Evolutionary conservation across 1,140 invertebrate genomes (phyloP).

Genomic region (Drosophila insularis): DNA sequence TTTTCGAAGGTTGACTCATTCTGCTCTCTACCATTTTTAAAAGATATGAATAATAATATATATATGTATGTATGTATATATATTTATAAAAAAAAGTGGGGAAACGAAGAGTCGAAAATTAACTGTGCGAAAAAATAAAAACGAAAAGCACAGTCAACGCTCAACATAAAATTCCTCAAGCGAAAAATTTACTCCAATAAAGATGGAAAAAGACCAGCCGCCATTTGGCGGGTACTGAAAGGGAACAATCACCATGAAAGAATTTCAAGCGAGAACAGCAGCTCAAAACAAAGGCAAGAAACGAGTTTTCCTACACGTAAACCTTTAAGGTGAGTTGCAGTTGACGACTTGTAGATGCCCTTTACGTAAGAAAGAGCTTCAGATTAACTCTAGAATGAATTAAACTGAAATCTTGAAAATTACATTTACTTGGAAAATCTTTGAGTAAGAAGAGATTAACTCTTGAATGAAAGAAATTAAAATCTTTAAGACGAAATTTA

Average conservation of each 20-base stretch:
- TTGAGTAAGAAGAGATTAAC: no score
- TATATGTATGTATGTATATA: neutral
- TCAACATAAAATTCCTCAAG: slow-evolving; percentile 75
- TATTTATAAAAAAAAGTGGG: neutral
- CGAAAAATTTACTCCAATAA: slow-evolving; percentile 77
- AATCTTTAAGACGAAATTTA: no score
- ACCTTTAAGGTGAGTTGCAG: slow-evolving; percentile 9
- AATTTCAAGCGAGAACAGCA: slow-evolving; percentile 50
- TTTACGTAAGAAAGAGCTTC: neutral
- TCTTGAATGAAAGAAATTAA: no score
- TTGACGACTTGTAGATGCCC: neutral
- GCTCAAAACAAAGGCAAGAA: slow-evolving; percentile 57
- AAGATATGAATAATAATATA: slow-evolving; percentile 26
- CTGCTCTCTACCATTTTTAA: slow-evolving; percentile 20
- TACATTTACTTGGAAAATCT: no score
- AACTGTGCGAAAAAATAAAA: slow-evolving; percentile 70
- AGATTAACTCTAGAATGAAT: no score
- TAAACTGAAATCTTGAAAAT: no score
- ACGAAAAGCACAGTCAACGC: slow-evolving; percentile 53
- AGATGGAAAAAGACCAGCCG: slow-evolving; percentile 43
- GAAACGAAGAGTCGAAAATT: slow-evolving; percentile 44
- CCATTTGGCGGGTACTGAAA: slow-evolving; percentile 28
- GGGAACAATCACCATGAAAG: slow-evolving; percentile 62
- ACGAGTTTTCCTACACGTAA: slow-evolving; percentile 66
- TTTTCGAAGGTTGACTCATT: slow-evolving; percentile 41